A percentile compares a stretch with the other conserved stretches of the same genome.
phyloP scores from a whole-genome alignment of 2,888 invertebrate species.

The Fissipunctia ypsillon region DNA sequence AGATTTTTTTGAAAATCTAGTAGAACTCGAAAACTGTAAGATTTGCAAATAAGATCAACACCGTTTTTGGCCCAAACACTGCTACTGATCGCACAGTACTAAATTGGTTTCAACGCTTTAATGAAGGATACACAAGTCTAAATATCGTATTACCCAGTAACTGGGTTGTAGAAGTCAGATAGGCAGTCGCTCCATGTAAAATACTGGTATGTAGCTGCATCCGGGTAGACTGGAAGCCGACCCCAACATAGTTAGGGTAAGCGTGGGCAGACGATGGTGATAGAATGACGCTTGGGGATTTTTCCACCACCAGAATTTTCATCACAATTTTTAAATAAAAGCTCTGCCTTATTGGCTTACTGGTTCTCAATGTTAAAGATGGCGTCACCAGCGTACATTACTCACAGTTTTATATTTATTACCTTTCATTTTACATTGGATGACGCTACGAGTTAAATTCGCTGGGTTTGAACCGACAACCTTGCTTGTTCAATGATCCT shows the following conservation, averaged over 20 bases:
- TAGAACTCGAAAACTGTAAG: too few relatives aligned
- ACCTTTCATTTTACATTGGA: slow-evolving; percentile 54
- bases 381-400: slow-evolving; percentile 36
- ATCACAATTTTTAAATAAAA: too few relatives aligned
- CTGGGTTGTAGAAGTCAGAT: not conserved
- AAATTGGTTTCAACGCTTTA: too few relatives aligned
- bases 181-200: not conserved
- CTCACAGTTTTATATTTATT: slow-evolving; percentile 40
- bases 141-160: not conserved
- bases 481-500: slow-evolving; percentile 59
- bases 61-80: too few relatives aligned
- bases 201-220: not conserved
- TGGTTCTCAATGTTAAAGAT: slow-evolving; percentile 33
- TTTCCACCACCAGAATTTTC: not conserved
- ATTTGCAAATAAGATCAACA: too few relatives aligned
- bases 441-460: slow-evolving; percentile 51
- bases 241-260: not conserved
- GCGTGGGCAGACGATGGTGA: not conserved
- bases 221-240: too few relatives aligned
- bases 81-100: too few relatives aligned
- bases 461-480: slow-evolving; percentile 47
- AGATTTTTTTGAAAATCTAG: too few relatives aligned
- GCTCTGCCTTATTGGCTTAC: too few relatives aligned
- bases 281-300: too few relatives aligned
- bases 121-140: too few relatives aligned